Percentiles rank a stretch among this genome's conserved stretches.
phyloP scores from a whole-genome alignment of 2,888 invertebrate species.

The Drosophila demipolita region DNA sequence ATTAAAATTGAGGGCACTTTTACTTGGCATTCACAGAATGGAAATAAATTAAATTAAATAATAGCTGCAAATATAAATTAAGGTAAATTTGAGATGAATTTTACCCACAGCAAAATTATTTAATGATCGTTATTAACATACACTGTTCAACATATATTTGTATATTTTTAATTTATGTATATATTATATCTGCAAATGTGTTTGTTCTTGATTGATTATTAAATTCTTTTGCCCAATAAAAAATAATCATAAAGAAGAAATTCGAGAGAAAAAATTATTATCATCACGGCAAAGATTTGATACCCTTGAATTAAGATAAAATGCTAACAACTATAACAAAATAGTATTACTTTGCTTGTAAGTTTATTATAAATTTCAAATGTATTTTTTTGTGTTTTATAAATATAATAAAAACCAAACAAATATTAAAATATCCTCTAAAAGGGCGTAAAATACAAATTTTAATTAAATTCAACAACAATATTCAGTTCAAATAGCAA shows the following conservation, averaged over 20 bases:
- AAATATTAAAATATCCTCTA: no score
- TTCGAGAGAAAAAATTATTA: no score
- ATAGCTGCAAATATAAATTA: not conserved
- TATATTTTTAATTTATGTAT: not conserved
- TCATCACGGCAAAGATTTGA: not conserved
- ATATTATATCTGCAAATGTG: not conserved
- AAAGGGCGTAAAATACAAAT: not conserved
- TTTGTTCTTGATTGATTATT: conserved; percentile 23
- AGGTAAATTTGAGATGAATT: not conserved
- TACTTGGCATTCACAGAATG: not conserved
- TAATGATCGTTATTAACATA: not conserved
- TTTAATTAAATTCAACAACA: conserved; percentile 4
- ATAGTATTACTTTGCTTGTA: not conserved
- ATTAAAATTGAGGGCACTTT: not conserved
- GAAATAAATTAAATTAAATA: conserved; percentile 3
- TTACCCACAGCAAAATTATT: no score
- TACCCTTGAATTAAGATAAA: not conserved
- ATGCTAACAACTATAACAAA: not conserved
- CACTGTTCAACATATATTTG: not conserved
- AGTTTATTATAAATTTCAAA: not conserved
- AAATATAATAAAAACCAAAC: not conserved
- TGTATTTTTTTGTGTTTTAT: not conserved
- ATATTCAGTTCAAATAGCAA: conserved; percentile 7
- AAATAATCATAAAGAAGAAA: not conserved
- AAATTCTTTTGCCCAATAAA: conserved; percentile 3